Evolutionary conservation across 2,797 vertebrate species (phyloP), one percentile per base, ranked within the genome.

Genomic region (Amniataba percoides): DNA sequence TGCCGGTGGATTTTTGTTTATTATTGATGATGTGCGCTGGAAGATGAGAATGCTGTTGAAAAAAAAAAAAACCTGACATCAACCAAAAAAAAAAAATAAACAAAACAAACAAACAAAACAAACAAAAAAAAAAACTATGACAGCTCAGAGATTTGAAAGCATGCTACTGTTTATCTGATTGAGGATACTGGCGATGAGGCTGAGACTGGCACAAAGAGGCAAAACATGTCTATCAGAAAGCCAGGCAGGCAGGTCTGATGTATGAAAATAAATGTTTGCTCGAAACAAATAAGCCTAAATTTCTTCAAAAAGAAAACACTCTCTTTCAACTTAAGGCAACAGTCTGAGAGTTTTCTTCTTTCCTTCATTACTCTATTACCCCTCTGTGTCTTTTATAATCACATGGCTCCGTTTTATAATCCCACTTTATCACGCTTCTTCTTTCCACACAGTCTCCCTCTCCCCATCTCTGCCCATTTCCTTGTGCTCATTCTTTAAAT

Each of bases 221-320:
- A 88, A 88, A 90, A 87, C 78, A 85, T 84, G 83, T 88, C 85
- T 53, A 74, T 90, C 77, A 90, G 70, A 52, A 53, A 83, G 55
- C 19, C 68, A 73, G 40, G 43, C 52, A 60, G 59, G 51, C 80
- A 69, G 49, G 42, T 81, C 48, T 79, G 68, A 78, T 57, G 70
- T 42, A 66, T 74, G 60, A 84, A 86, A 89, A 77, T 64, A 82
- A 71, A 77, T 64, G 34, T 75, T 81, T 81, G 34, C 74, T 55
- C 12, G 13, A 79, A 81, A 80, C 67, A 83, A 87, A 74, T 43
- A 81, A 69, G 77, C 16, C 23, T 25, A 36, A 78, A 86, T 80
- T 76, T 71, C 72, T 74, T 69, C 39, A 69, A 72, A 87, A 66
- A 36, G 36, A 45, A 77, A 78, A 61, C 39, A 36, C 34, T 67